Evolutionary conservation across 2,888 invertebrate genomes (phyloP).

Genomic region (Platycnemis pennipes): DNA sequence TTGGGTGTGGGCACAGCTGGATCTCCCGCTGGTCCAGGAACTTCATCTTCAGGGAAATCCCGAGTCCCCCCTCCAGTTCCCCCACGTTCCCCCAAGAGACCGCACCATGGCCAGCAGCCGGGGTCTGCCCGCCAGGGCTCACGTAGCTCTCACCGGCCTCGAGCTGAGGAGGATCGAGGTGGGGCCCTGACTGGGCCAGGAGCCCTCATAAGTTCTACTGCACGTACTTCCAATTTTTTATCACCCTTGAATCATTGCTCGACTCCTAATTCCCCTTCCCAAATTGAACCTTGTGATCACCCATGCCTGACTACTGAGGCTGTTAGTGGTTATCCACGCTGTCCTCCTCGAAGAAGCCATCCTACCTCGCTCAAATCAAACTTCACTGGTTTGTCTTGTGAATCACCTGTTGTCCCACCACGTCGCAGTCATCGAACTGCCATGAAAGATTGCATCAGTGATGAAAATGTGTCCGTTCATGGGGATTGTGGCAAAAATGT

Average conservation of each 20-base stretch:
- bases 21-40: slow-evolving; percentile 73
- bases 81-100: slow-evolving; percentile 86
- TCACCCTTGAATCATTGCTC: slow-evolving; percentile 56
- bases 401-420: slow-evolving; percentile 34
- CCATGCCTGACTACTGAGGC: background rate
- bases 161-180: slow-evolving; percentile 62
- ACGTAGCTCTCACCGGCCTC: slow-evolving; percentile 52
- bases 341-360: slow-evolving; percentile 40
- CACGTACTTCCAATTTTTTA: slow-evolving; percentile 63
- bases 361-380: background rate
- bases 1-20: slow-evolving; percentile 72
- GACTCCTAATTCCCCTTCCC: background rate
- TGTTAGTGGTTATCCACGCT: slow-evolving; percentile 29
- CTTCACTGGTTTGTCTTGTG: background rate
- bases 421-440: background rate
- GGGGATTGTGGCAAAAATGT: background rate
- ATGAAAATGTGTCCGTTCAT: background rate
- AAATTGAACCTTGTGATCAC: slow-evolving; percentile 29
- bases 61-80: slow-evolving; percentile 92
- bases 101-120: slow-evolving; percentile 59
- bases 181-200: slow-evolving; percentile 60
- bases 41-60: slow-evolving; percentile 82
- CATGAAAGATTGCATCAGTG: background rate
- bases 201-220: slow-evolving; percentile 55
- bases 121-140: slow-evolving; percentile 45